A percentile compares a stretch with the other conserved stretches of the same genome.
phyloP scores from a whole-genome alignment of 2,113 vertebrate species.

The Cryptomyrus ogoouensis region DNA sequence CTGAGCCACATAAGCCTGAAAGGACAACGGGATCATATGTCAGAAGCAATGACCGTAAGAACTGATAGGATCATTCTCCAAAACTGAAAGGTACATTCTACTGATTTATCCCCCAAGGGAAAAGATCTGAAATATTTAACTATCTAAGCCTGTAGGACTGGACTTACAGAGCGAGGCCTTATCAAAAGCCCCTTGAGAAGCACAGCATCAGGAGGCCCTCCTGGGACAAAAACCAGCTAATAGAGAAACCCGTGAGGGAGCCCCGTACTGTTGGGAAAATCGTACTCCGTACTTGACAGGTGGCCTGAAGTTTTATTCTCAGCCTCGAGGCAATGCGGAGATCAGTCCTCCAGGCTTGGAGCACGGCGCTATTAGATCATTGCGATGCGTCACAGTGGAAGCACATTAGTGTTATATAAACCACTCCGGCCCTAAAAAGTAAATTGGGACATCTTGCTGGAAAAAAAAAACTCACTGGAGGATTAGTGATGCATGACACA shows the following conservation, averaged over 20 bases:
- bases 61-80: background rate
- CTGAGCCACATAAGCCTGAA: background rate
- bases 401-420: slow-evolving; percentile 29
- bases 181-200: background rate
- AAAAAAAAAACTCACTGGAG: slow-evolving; percentile 2
- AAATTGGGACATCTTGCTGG: slow-evolving; percentile 17
- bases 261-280: background rate
- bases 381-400: slow-evolving; percentile 23
- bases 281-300: slow-evolving; percentile 22
- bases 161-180: background rate
- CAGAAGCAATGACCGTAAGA: background rate
- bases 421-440: slow-evolving; percentile 18
- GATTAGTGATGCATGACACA: slow-evolving; percentile 4
- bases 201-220: background rate
- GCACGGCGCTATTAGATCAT: slow-evolving; percentile 20
- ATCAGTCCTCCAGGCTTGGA: background rate
- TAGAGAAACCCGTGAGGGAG: background rate
- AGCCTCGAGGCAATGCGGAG: slow-evolving; percentile 18
- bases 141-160: background rate
- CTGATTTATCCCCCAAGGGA: background rate
- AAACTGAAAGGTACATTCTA: background rate
- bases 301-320: slow-evolving; percentile 17
- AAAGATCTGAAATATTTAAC: background rate
- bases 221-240: background rate
- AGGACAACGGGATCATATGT: background rate